Evolutionary conservation across 1,140 invertebrate species (phyloP).

Genomic region (Drosophila pandora): DNA sequence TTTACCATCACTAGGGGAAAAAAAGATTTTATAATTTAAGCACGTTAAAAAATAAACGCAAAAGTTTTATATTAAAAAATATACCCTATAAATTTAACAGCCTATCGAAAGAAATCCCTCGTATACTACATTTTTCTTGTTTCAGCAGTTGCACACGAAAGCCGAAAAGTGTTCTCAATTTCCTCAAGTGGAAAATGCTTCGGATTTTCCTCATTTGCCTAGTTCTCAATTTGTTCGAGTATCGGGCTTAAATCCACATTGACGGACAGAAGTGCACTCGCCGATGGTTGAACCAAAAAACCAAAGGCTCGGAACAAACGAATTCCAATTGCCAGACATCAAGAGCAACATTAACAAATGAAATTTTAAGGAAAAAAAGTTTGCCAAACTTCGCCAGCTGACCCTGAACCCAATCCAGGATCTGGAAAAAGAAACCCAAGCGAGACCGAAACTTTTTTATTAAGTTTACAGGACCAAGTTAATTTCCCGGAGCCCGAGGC

Average conservation of each 20-base stretch:
- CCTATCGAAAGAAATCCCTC: too few species aligned
- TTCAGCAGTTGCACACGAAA: constrained; percentile 4
- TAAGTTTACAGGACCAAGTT: constrained; percentile 71
- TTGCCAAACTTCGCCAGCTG: constrained; percentile 37
- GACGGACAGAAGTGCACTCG: constrained; percentile 40
- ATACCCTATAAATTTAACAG: too few species aligned
- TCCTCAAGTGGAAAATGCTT: constrained; percentile 43
- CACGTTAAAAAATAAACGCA: too few species aligned
- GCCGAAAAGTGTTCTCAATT: constrained; percentile 29
- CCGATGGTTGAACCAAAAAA: constrained; percentile 1
- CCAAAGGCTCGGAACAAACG: constrained; percentile 11
- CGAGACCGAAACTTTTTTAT: constrained; percentile 69
- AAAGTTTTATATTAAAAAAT: too few species aligned
- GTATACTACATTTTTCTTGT: neutral
- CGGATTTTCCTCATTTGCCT: constrained; percentile 41
- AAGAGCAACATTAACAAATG: constrained; percentile 44
- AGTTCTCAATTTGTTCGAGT: constrained; percentile 32
- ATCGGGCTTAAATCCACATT: constrained; percentile 26
- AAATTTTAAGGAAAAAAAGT: constrained; percentile 45
- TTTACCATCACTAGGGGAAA: too few species aligned
- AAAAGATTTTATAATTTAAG: too few species aligned
- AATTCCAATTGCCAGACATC: constrained; percentile 46
- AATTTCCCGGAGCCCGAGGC: constrained; percentile 58
- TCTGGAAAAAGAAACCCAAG: constrained; percentile 10
- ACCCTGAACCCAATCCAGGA: constrained; percentile 6